A percentile compares a stretch with the other conserved stretches of the same genome.
These are phyloP conservation scores for Mythimna lalbum DNA, from an alignment of 2,888 invertebrate species.

Conservation along the genomic window DNA sequence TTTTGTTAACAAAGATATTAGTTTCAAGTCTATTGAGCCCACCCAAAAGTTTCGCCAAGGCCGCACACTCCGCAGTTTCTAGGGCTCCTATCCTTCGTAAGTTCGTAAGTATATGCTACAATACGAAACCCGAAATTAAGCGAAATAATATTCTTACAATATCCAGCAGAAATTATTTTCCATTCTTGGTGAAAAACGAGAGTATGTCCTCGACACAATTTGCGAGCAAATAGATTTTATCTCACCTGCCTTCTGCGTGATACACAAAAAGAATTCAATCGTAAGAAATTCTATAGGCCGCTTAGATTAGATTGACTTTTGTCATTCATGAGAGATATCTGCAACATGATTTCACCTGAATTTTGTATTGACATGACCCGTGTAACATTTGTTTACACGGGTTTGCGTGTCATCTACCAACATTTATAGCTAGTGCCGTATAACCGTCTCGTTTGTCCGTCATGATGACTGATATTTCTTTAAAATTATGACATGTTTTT, in stretches of 20 bases:
- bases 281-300: conserved; percentile 25
- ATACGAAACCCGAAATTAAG: conserved; percentile 22
- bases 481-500: background rate
- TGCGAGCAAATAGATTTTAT: conserved; percentile 44
- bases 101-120: conserved; percentile 7
- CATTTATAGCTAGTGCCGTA: background rate
- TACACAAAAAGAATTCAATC: conserved; percentile 40
- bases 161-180: conserved; percentile 20
- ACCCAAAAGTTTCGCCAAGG: conserved; percentile 52
- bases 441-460: background rate
- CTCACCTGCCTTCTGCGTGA: conserved; percentile 27
- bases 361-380: conserved; percentile 10
- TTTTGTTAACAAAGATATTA: conserved; percentile 56
- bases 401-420: conserved; percentile 8
- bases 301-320: conserved; percentile 45
- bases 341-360: conserved; percentile 19
- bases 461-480: background rate
- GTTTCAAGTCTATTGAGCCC: conserved; percentile 51
- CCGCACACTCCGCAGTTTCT: conserved; percentile 30
- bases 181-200: conserved; percentile 25
- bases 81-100: conserved; percentile 23
- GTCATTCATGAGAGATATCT: conserved; percentile 33
- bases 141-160: conserved; percentile 21
- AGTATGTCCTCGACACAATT: conserved; percentile 41
- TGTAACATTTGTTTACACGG: conserved; percentile 1